Percentiles rank a stretch among this genome's conserved stretches.
Evolutionary conservation across 2,888 invertebrate species (phyloP).

Genomic region (Acrobeloides nanus): DNA sequence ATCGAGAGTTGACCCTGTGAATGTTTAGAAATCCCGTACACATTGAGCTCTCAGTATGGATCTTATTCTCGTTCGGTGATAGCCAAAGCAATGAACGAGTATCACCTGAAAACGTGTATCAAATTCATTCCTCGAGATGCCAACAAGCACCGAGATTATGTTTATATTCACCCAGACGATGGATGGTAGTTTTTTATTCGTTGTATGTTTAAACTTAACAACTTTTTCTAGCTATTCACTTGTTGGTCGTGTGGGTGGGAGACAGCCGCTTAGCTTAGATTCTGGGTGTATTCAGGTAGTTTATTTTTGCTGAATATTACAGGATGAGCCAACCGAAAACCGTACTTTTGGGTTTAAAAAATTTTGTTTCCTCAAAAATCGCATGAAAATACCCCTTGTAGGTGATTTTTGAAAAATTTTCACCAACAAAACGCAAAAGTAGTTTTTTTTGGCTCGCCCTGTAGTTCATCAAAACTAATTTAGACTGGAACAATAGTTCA

Average conservation of each 20-base stretch:
- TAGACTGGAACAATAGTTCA: slow-evolving; percentile 36
- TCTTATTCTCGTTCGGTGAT: slow-evolving; percentile 49
- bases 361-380: no score
- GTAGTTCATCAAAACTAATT: background rate
- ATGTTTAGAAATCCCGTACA: slow-evolving; percentile 47
- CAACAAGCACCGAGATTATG: slow-evolving; percentile 57
- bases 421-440: no score
- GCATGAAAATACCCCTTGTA: no score
- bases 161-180: slow-evolving; percentile 60
- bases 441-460: no score
- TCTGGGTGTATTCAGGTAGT: slow-evolving; percentile 51
- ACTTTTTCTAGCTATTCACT: slow-evolving; percentile 19
- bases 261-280: slow-evolving; percentile 45
- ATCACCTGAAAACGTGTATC: slow-evolving; percentile 64
- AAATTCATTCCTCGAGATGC: slow-evolving; percentile 29
- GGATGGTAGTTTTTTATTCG: slow-evolving; percentile 68
- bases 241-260: slow-evolving; percentile 20
- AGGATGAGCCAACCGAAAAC: no score
- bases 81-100: slow-evolving; percentile 56
- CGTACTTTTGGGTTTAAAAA: no score
- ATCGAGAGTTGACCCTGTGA: background rate
- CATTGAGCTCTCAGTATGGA: slow-evolving; percentile 48
- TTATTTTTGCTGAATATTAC: no score
- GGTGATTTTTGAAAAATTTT: no score
- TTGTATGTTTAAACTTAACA: background rate